Base-by-base conservation (phyloP, 2,888 invertebrate species). In the Stenolophus ochropezus region DNA sequence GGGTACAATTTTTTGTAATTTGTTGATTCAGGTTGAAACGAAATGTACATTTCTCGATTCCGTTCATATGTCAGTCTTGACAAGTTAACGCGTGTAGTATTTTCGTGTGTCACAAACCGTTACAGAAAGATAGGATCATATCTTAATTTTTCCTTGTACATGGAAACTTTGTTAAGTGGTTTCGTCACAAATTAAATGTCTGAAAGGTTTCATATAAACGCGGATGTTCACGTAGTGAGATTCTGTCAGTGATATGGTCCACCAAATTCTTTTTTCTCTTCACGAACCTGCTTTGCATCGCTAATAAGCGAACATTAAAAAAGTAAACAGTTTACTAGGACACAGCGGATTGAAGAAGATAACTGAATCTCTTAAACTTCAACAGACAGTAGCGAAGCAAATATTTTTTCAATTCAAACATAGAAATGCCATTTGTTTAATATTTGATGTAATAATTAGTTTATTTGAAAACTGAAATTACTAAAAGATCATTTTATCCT, bases 141-240 rank as follows among this genome's bases (percentile, higher is more conserved):
- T 69, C 18, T 33, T 69, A 69, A 69, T 69, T 33, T 69, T 69
- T 69, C 33, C 33, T 69, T 33, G 27, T 18, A 69, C 33, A 69
- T 6, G 61, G 23, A 61, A 61, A 61, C 61, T 23, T 61, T 56
- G 56, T 56, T 8, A 21, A 56, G 20, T 4, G 8, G 4, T 61
- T 61, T 61, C 65, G 5, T 18, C 65, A 69, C 65, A 69, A 69
- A 69, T 69, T 69, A 69, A 69, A 69, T 69, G 27, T 69, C 27
- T 69, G 65, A 69, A 69, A 61, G 61, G 25, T 61, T 61, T 61
- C 61, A 61, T 14, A 23, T 23, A 61, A 69, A 69, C 65, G 27
- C 65, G 65, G 65, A 69, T 69, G 65, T 69, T 27, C 65, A 61
- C 21, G 61, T 69, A 18, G 33, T 69, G 16, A 27, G 65, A 69